phyloP scores from a whole-genome alignment of 2,113 vertebrate genomes.

The Egretta garzetta region DNA sequence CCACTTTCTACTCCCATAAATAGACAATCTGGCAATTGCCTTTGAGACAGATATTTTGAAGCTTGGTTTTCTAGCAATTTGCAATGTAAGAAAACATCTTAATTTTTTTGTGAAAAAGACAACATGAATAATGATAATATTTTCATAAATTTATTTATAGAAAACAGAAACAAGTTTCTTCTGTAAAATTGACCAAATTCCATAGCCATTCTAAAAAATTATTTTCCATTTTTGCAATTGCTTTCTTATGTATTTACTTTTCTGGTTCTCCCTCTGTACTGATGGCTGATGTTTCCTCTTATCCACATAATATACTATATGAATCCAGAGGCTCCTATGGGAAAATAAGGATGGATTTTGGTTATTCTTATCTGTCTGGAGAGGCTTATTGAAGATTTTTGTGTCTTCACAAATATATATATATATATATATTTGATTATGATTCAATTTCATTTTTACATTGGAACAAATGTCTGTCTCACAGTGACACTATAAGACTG shows the following conservation, averaged over 20 bases:
- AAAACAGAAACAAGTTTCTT: neutral
- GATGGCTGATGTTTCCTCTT: neutral
- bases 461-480: neutral
- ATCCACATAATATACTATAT: neutral
- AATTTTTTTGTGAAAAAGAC: neutral
- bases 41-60: neutral
- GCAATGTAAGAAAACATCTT: neutral
- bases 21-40: neutral
- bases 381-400: neutral
- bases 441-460: neutral
- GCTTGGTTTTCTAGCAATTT: neutral
- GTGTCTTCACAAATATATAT: neutral
- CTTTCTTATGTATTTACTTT: neutral
- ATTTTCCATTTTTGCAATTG: neutral
- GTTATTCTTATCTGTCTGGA: neutral
- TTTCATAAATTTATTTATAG: neutral
- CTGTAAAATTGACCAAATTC: neutral
- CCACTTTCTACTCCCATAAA: neutral
- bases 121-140: neutral
- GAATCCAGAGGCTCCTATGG: neutral
- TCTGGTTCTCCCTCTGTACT: neutral
- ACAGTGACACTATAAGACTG: neutral
- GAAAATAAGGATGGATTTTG: neutral
- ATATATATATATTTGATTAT: neutral
- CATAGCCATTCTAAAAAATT: neutral